Conservation (phyloP, 2,888 invertebrate genomes). For the Neoaliturus tenellus region DNA sequence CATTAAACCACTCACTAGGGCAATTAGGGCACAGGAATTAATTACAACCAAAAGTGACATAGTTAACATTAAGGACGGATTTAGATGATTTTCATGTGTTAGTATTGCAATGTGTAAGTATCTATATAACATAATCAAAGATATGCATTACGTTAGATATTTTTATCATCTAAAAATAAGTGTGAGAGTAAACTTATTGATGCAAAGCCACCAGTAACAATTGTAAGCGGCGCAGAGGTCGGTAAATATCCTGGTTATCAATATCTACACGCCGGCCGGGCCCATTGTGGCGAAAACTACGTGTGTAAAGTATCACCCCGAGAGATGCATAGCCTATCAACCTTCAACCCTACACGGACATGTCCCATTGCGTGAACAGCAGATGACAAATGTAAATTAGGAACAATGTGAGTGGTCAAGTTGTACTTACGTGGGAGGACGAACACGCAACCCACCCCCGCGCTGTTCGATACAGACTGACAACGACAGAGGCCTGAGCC, state of each 20-base stretch:
- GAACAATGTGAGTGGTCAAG: background rate
- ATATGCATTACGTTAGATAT: too few species aligned
- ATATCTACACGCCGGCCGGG: conserved; percentile 16
- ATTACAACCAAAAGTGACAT: too few species aligned
- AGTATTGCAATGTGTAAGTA: too few species aligned
- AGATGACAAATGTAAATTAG: background rate
- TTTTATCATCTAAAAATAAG: too few species aligned
- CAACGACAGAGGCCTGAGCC: background rate
- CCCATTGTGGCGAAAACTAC: background rate
- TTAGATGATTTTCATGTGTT: too few species aligned
- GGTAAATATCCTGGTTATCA: background rate
- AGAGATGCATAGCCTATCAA: background rate
- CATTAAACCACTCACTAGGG: too few species aligned
- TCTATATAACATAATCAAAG: too few species aligned
- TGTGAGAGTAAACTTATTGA: too few species aligned
- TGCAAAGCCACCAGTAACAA: too few species aligned
- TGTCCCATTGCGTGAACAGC: background rate
- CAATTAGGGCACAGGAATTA: too few species aligned
- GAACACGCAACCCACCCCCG: conserved; percentile 14
- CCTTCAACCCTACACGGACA: background rate
- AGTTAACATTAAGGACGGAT: too few species aligned
- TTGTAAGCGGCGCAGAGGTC: background rate
- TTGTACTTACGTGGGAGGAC: background rate
- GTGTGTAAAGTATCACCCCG: too few species aligned
- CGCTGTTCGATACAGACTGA: conserved; percentile 42